Conservation (phyloP, 2,888 invertebrate species). For the Protodeltote pygarga region DNA sequence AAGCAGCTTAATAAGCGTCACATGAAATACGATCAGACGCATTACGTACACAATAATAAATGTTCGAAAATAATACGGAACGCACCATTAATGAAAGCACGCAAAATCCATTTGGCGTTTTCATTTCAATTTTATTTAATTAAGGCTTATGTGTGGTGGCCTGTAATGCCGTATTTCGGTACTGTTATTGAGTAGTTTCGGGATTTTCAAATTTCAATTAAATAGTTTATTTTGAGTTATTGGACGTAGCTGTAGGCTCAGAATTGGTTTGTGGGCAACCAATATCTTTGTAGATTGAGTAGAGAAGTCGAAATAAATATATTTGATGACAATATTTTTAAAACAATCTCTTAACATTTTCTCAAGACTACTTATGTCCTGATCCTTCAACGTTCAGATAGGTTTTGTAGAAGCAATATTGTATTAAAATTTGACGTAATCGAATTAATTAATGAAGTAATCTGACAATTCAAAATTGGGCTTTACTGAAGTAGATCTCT, state of each 20-base stretch:
- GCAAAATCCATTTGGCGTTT: conserved; percentile 86
- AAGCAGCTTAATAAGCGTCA: conserved; percentile 82
- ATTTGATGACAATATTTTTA: too few species aligned
- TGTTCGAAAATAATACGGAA: conserved; percentile 83
- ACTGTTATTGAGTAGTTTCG: conserved; percentile 57
- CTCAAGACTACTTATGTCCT: too few species aligned
- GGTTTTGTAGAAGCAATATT: too few species aligned
- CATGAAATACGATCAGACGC: conserved; percentile 80
- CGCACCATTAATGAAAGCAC: conserved; percentile 84
- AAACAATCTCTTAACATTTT: too few species aligned
- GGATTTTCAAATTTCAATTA: conserved; percentile 53
- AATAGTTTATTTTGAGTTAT: conserved; percentile 44
- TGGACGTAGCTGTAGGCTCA: conserved; percentile 5
- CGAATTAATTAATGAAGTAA: too few species aligned
- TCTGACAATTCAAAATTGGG: too few species aligned
- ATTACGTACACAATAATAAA: conserved; percentile 81
- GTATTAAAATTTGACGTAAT: too few species aligned
- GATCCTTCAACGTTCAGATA: too few species aligned
- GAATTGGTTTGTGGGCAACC: conserved; percentile 17
- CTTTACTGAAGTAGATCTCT: too few species aligned
- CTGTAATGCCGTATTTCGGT: conserved; percentile 61
- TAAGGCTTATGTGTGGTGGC: conserved; percentile 75
- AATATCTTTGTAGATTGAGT: not conserved
- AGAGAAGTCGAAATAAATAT: too few species aligned
- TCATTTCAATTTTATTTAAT: conserved; percentile 87